Base-by-base conservation (phyloP, 1,140 invertebrate genomes). In the Ips typographus region DNA sequence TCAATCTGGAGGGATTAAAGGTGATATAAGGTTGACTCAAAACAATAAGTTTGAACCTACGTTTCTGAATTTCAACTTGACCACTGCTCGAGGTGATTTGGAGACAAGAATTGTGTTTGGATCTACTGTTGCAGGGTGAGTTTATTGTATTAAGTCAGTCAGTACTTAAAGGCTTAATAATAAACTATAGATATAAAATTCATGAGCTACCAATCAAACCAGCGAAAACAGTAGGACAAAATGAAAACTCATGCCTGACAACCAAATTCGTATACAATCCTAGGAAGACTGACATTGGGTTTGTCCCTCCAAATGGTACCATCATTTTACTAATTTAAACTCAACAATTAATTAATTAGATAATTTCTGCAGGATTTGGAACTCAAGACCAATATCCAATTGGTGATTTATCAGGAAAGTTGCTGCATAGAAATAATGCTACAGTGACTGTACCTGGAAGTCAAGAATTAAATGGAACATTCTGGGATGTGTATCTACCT, bases 391-490 rank as follows among this genome's bases (percentile, higher is more conserved):
- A 93, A 76, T 97, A 95, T 76, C 87, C 91, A 2, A 80, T 95
- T 7, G 94, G 94, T 0, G 95, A 98, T 81, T 80, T 98, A 2
- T 92, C 93, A 60, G 94, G 94, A 3, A 98, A 98, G 82, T 87
- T 91, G 60, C 87, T 91, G 73, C 86, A 84, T 5, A 84, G 89
- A 47, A 90, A 90, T 7, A 90, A 91, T 75, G 86, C 86, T 58
- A 84, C 88, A 37, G 84, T 86, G 71, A 83, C 90, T 41, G 80
- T 91, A 61, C 84, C 85, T 0, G 88, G 86, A 2, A 89, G 88
- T 55, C 86, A 87, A 22, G 90, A 91, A 80, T 81, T 91, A 2
- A 89, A 82, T 73, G 90, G 90, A 39, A 78, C 85, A 51, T 91
- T 91, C 76, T 92, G 90, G 86, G 95, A 98, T 80, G 85, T 89